These are phyloP conservation scores for Oophaga pumilio DNA, from an alignment of 2,113 vertebrate species.

Conservation along the genomic window DNA sequence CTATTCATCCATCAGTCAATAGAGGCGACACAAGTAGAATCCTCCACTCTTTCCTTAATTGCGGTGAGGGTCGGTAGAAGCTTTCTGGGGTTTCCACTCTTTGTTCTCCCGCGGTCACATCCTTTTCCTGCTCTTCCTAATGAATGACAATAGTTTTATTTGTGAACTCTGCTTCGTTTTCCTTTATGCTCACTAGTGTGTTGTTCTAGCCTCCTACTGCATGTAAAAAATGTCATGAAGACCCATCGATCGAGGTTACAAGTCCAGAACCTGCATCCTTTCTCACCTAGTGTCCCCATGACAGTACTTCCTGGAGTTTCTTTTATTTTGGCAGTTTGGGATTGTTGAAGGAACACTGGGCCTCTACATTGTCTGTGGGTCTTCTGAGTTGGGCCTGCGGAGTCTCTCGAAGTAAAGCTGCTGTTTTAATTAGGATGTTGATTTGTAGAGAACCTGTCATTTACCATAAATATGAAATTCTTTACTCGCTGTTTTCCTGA, in stretches of 20 bases:
- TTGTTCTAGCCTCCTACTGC: too few species aligned
- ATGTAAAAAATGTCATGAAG: background rate
- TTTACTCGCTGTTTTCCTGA: too few species aligned
- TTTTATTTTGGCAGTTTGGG: too few species aligned
- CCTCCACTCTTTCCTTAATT: conserved; percentile 10
- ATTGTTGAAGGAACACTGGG: too few species aligned
- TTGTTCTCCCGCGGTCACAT: conserved; percentile 9
- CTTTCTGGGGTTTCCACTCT: background rate
- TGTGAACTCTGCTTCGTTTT: background rate
- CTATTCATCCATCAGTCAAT: conserved; percentile 43
- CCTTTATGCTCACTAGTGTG: background rate
- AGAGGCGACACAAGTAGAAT: conserved; percentile 1
- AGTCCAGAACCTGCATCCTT: background rate
- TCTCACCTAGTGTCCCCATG: background rate
- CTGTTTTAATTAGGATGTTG: too few species aligned
- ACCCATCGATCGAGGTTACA: background rate
- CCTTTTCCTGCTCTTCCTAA: background rate
- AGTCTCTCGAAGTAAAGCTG: too few species aligned
- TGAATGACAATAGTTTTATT: conserved; percentile 20
- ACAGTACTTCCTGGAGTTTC: background rate
- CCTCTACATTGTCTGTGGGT: too few species aligned
- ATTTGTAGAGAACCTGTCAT: too few species aligned
- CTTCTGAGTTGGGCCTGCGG: too few species aligned
- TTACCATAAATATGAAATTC: too few species aligned
- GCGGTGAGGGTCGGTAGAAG: background rate